These are phyloP conservation scores for Diaperis boleti DNA, from an alignment of 2,888 invertebrate genomes.

Conservation along the genomic window DNA sequence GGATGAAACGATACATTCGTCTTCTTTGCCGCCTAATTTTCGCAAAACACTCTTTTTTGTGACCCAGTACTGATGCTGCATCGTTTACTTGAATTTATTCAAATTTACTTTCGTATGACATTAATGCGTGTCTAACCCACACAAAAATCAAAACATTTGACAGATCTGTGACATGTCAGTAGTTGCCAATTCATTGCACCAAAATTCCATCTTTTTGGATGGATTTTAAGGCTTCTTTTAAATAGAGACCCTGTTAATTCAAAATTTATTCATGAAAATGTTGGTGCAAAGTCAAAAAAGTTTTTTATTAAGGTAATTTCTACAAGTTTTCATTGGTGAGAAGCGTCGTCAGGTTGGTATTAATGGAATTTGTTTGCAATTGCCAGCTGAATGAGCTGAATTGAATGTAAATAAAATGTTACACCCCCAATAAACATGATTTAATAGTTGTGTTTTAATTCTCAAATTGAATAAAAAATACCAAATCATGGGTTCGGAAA, in stretches of 20 bases:
- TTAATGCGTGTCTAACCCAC: slow-evolving; percentile 15
- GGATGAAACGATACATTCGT: slow-evolving; percentile 95
- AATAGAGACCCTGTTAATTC: too few relatives aligned
- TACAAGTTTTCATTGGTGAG: not conserved
- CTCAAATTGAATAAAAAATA: not conserved
- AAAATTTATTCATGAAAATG: too few relatives aligned
- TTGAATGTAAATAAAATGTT: slow-evolving; percentile 38
- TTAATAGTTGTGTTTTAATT: slow-evolving; percentile 5
- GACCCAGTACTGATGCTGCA: slow-evolving; percentile 98
- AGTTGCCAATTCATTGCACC: too few relatives aligned
- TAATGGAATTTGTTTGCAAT: slow-evolving; percentile 18
- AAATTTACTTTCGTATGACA: slow-evolving; percentile 23
- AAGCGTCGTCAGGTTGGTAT: slow-evolving; percentile 8
- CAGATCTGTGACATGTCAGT: slow-evolving; percentile 17
- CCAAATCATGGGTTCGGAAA: slow-evolving; percentile 61
- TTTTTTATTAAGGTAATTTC: too few relatives aligned
- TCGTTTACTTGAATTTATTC: slow-evolving; percentile 53
- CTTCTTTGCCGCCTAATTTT: slow-evolving; percentile 96
- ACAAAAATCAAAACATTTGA: slow-evolving; percentile 30
- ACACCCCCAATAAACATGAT: slow-evolving; percentile 33
- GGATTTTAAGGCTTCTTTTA: too few relatives aligned
- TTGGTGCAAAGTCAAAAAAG: too few relatives aligned
- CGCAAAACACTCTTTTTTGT: slow-evolving; percentile 95
- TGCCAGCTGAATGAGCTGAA: not conserved
- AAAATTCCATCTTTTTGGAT: too few relatives aligned